Base-by-base conservation (phyloP, 2,888 invertebrate genomes). In the Cenopis cana region DNA sequence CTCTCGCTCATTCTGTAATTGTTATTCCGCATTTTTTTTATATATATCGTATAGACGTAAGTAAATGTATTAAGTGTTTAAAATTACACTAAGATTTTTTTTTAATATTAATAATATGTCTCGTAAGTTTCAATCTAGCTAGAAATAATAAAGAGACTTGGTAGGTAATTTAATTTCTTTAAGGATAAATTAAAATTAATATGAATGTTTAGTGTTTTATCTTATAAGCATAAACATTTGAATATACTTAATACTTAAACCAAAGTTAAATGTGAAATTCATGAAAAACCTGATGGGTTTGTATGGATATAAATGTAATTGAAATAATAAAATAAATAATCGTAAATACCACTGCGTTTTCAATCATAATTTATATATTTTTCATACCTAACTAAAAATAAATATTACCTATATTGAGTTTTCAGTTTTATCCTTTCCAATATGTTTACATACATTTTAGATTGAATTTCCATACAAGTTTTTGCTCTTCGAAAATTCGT, bases 281-380 rank as follows among this genome's bases (percentile, higher is more conserved):
- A n/a, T 29, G 10, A 54, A 36, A 38, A 72, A 73, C 61, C 67
- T 71, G 64, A 75, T 75, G 79, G 79, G 77, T 24, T 82, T 76
- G 78, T 81, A 81, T 82, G 78, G 82, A 80, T 82, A 81, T 87
- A 81, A 83, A 87, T 87, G 87, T 88, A 87, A 56, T 86, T 86
- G 78, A 85, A 77, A 86, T 86, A 59, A 84, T 85, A 78, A 82
- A 89, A 89, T 90, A 90, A 91, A 90, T 89, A 85, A 89, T 87
- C 84, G 82, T 87, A 89, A 79, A 82, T 79, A 82, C 73, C 57
- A 9, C 62, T 54, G 64, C 69, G 71, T 74, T 59, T 76, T 74
- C 68, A 50, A 73, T 68, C 69, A 14, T 24, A 9, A 9, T n/a
- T 49, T 46, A 18, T 50, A 5, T 50, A n/a, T n/a, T n/a, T n/a